These are phyloP conservation scores for Bucorvus abyssinicus DNA, from an alignment of 2,797 vertebrate species.

Conservation along the genomic window DNA sequence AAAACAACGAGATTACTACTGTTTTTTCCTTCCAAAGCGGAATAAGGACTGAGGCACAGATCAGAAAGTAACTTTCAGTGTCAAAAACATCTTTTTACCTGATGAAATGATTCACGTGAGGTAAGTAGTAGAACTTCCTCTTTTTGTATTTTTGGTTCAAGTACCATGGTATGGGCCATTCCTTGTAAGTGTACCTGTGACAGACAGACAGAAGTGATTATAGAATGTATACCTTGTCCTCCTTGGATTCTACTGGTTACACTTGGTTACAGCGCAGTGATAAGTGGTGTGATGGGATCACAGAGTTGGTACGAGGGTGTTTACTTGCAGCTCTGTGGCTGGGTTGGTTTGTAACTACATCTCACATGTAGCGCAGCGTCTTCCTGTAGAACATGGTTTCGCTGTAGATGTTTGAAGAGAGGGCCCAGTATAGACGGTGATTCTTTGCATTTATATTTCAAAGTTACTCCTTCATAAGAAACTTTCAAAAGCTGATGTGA, in stretches of 20 bases:
- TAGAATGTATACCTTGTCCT: neutral
- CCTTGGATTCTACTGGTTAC: neutral
- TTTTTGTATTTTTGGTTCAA: slow-evolving; percentile 86
- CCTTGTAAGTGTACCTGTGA: slow-evolving; percentile 88
- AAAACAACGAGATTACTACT: neutral
- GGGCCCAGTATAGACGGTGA: neutral
- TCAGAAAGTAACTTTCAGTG: neutral
- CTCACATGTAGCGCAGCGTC: fast-evolving
- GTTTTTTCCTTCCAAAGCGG: neutral
- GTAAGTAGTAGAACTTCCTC: slow-evolving; percentile 85
- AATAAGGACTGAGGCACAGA: neutral
- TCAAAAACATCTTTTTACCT: slow-evolving; percentile 75
- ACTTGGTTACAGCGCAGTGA: neutral
- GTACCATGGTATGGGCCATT: slow-evolving; percentile 93
- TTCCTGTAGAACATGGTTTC: neutral
- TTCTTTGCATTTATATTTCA: neutral
- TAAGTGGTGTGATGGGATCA: neutral
- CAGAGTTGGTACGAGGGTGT: neutral
- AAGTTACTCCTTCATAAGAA: neutral
- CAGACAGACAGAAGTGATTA: neutral
- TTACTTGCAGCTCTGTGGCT: neutral
- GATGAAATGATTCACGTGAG: slow-evolving; percentile 82
- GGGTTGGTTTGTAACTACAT: neutral
- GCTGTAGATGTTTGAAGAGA: neutral
- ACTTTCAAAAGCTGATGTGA: neutral